These are phyloP conservation scores for Nemotelus nigrinus DNA, from an alignment of 2,888 invertebrate species.

Conservation along the genomic window DNA sequence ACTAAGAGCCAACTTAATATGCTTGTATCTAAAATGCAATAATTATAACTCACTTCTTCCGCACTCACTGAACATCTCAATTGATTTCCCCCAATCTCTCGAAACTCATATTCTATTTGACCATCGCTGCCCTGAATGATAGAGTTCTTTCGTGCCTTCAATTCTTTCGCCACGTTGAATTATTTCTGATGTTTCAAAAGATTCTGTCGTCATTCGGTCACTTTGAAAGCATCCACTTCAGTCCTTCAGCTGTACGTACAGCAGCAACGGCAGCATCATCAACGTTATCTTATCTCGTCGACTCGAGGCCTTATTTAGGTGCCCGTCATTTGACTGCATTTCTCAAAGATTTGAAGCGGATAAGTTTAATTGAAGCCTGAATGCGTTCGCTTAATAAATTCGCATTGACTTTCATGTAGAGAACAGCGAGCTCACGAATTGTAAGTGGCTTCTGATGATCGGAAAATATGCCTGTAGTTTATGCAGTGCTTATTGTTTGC, in stretches of 20 bases:
- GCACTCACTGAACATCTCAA: too few species aligned
- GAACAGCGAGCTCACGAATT: background rate
- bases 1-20: too few species aligned
- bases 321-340: conserved; percentile 35
- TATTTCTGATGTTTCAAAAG: conserved; percentile 32
- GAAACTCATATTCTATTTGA: too few species aligned
- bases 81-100: too few species aligned
- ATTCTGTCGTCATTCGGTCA: conserved; percentile 35
- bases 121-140: too few species aligned
- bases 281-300: background rate
- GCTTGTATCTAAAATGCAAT: too few species aligned
- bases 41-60: too few species aligned
- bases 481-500: too few species aligned
- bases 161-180: conserved; percentile 1
- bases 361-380: conserved; percentile 40
- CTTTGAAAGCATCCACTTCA: background rate
- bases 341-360: conserved; percentile 27
- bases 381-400: conserved; percentile 37
- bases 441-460: background rate
- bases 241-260: too few species aligned
- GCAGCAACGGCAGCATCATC: background rate
- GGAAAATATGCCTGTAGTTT: too few species aligned
- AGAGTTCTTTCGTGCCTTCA: too few species aligned
- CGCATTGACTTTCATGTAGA: conserved; percentile 34
- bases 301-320: conserved; percentile 16